phyloP scores from a whole-genome alignment of 2,113 vertebrate genomes.

The Athene cunicularia region DNA sequence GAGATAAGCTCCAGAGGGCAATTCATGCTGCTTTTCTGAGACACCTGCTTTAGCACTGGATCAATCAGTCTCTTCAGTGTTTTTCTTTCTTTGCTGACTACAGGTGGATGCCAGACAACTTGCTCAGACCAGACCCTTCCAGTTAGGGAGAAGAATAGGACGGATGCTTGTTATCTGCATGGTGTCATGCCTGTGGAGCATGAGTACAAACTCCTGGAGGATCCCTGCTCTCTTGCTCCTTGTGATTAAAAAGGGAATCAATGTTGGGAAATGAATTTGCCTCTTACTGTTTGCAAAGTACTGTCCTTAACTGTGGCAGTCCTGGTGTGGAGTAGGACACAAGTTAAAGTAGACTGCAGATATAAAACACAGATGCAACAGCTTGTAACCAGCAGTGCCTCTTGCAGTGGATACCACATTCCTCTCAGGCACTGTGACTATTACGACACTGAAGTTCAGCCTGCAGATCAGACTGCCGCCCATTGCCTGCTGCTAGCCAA shows the following conservation, averaged over 20 bases:
- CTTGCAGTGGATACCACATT: not conserved
- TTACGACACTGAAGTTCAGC: not conserved
- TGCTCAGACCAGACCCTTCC: not conserved
- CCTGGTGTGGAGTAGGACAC: not conserved
- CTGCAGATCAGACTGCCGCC: not conserved
- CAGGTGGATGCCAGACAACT: not conserved
- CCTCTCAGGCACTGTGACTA: not conserved
- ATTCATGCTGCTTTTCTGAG: constrained; percentile 39
- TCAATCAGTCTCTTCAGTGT: constrained; percentile 7
- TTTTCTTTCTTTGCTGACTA: constrained; percentile 10
- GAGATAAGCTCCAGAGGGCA: constrained; percentile 51
- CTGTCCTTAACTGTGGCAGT: not conserved
- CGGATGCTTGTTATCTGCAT: not conserved
- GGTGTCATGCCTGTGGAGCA: not conserved
- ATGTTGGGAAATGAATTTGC: constrained; percentile 6
- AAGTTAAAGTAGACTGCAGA: not conserved
- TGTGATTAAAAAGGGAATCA: constrained; percentile 1
- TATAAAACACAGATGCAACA: not conserved
- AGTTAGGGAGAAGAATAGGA: not conserved
- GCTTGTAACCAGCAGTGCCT: not conserved
- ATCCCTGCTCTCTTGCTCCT: not conserved
- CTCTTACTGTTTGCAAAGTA: not conserved
- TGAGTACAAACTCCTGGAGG: not conserved
- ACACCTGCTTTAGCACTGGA: constrained; percentile 20
- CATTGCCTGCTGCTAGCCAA: not conserved